phyloP scores from a whole-genome alignment of 2,888 invertebrate species.

The Taphrorychus bicolor region DNA sequence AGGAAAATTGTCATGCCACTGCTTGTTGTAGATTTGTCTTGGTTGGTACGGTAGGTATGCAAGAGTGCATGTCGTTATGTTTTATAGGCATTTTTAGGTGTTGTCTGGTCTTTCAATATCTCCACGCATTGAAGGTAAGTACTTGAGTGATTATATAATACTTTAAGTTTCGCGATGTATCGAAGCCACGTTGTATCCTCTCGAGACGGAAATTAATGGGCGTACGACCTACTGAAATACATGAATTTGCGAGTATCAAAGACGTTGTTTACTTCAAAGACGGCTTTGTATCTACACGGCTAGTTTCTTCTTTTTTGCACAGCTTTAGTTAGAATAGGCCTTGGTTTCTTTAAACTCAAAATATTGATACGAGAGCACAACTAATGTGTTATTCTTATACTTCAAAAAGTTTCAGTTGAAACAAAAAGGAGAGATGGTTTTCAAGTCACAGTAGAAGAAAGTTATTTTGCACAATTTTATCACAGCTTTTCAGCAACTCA shows the following conservation, averaged over 20 bases:
- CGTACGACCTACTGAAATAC: slow-evolving; percentile 32
- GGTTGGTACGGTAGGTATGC: slow-evolving; percentile 35
- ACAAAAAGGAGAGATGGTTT: no score
- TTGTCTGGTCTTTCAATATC: not conserved
- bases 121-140: not conserved
- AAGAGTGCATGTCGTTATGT: slow-evolving; percentile 30
- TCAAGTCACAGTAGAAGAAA: no score
- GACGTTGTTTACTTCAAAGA: slow-evolving; percentile 7
- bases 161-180: no score
- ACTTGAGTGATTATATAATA: no score
- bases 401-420: no score
- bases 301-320: slow-evolving; percentile 8
- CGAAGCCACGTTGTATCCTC: slow-evolving; percentile 18
- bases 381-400: no score
- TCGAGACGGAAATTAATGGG: slow-evolving; percentile 28
- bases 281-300: slow-evolving; percentile 5
- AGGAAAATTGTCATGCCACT: slow-evolving; percentile 27
- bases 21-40: slow-evolving; percentile 35
- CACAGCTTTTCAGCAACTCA: no score
- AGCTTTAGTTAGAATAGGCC: slow-evolving; percentile 2
- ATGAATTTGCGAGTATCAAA: slow-evolving; percentile 25
- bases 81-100: not conserved
- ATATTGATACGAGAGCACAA: no score
- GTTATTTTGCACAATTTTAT: no score
- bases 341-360: not conserved